Evolutionary conservation across 2,797 vertebrate genomes (phyloP), one percentile per base, ranked within the genome.

Genomic region (Schizopygopsis pylzovi): DNA sequence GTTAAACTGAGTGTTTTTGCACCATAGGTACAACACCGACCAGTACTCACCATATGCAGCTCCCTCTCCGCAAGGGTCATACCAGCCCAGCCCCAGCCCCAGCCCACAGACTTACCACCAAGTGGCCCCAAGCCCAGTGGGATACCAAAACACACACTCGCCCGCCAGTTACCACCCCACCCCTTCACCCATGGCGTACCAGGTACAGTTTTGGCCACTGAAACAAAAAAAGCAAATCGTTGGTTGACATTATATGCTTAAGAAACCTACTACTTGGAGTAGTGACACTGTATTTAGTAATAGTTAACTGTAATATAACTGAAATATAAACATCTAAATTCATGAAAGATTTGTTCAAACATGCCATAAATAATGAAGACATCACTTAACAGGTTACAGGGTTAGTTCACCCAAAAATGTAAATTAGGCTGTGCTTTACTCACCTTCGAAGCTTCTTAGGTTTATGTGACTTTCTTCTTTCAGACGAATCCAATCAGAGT

Each of bases 61-160:
- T 1, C 97, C 97, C 0, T 99, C 98, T 3, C 98, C 98, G 0
- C 98, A 98, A 90, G 98, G 98, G 81, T 98, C 98, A 22, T 99
- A 99, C 92, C 98, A 98, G 92, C 98, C 98, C 84, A 99, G 97
- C 67, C 98, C 98, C 70, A 97, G 96, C 68, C 98, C 98, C 70
- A 97, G 96, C 68, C 98, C 98, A 4, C 98, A 98, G 93, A 98
- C 97, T 89, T 99, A 98, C 94, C 97, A 99, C 90, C 98, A 98
- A 92, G 97, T 98, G 90, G 97, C 97, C 0, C 98, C 98, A 0
- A 98, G 97, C 52, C 98, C 98, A 0, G 97, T 98, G 1, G 97
- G 97, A 76, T 98, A 97, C 91, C 98, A 97, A 90, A 99, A 98
- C 90, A 99, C 97, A 0, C 97, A 98, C 90, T 99, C 98, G 0